A percentile compares a stretch with the other conserved stretches of the same genome.
These are phyloP conservation scores for Oconnorella tubifera DNA, from an alignment of 2,888 invertebrate genomes.

Conservation along the genomic window DNA sequence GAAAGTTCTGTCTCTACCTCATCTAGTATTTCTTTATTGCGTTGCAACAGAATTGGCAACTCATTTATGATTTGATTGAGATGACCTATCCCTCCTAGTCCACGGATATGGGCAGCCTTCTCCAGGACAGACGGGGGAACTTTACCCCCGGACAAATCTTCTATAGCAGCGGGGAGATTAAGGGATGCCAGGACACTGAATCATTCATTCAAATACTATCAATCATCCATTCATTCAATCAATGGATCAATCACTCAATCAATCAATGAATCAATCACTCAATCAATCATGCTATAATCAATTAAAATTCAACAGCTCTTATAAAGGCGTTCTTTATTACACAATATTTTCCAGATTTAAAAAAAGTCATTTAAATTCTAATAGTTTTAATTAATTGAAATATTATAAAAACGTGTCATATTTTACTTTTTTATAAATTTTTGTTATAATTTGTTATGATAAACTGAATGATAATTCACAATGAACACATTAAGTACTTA, in stretches of 20 bases:
- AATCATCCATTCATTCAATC: neutral
- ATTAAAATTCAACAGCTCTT: too few species aligned
- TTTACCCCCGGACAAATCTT: conserved; percentile 65
- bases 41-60: conserved; percentile 80
- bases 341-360: too few species aligned
- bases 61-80: conserved; percentile 75
- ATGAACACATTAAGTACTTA: too few species aligned
- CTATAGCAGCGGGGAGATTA: conserved; percentile 94
- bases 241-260: neutral
- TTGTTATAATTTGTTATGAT: too few species aligned
- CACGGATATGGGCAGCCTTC: conserved; percentile 75
- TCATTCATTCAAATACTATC: neutral
- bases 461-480: too few species aligned
- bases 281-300: too few species aligned
- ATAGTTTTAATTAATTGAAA: too few species aligned
- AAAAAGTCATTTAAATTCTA: too few species aligned
- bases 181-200: conserved; percentile 78
- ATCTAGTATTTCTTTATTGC: conserved; percentile 90
- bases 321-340: too few species aligned
- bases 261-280: neutral
- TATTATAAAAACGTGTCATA: too few species aligned
- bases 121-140: conserved; percentile 84
- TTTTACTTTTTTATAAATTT: too few species aligned
- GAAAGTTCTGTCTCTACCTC: too few species aligned
- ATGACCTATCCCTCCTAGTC: conserved; percentile 72